phyloP scores from a whole-genome alignment of 2,797 vertebrate genomes.

The Hirundo rustica region DNA sequence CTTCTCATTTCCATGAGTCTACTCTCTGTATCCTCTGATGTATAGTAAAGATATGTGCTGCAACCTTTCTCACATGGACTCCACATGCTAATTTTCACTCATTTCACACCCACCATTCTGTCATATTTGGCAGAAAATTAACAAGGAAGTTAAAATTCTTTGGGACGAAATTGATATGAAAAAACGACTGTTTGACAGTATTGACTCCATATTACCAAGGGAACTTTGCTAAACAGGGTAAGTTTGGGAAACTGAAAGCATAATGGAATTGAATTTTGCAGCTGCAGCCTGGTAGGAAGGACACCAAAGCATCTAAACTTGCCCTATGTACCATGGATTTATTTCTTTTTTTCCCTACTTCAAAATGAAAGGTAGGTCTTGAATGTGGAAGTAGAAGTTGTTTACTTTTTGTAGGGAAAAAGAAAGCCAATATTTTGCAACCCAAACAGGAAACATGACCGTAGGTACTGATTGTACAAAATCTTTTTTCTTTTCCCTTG shows the following conservation, averaged over 20 bases:
- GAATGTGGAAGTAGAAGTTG: background rate
- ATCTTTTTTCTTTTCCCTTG: background rate
- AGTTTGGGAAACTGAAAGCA: background rate
- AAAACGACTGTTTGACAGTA: background rate
- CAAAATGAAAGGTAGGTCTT: background rate
- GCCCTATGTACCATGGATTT: background rate
- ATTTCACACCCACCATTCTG: background rate
- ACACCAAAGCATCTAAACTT: background rate
- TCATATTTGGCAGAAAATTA: background rate
- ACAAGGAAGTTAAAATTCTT: background rate
- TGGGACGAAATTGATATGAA: background rate
- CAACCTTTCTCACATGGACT: background rate
- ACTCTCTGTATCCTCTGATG: background rate
- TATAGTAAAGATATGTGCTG: background rate
- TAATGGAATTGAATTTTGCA: background rate
- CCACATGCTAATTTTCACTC: background rate
- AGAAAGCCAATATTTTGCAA: background rate
- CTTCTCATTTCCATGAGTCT: background rate
- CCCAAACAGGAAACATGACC: background rate
- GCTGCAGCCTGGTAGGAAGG: background rate
- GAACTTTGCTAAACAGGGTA: background rate
- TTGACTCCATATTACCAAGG: background rate
- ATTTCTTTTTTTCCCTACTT: background rate
- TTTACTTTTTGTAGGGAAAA: background rate
- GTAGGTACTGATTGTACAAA: conserved; percentile 2